These are phyloP conservation scores for Diorhabda elongata DNA, from an alignment of 1,140 invertebrate species.

Conservation along the genomic window DNA sequence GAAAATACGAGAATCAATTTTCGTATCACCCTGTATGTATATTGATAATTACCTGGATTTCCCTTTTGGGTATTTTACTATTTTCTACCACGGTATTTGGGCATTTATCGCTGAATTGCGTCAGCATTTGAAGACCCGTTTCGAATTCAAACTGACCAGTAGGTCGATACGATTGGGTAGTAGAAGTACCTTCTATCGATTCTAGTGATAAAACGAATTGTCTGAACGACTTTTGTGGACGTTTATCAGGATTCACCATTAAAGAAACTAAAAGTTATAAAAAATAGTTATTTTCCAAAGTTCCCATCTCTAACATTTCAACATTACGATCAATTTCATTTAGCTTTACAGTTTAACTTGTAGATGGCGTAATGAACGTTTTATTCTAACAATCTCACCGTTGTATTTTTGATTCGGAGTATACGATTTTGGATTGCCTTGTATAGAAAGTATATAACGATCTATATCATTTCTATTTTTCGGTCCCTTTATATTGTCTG, in stretches of 20 bases:
- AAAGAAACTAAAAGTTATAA: constrained; percentile 16
- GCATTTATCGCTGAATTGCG: constrained; percentile 69
- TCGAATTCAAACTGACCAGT: constrained; percentile 59
- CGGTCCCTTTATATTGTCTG: constrained; percentile 6
- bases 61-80: constrained; percentile 63
- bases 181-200: constrained; percentile 16
- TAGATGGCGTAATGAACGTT: no score
- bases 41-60: constrained; percentile 46
- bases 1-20: neutral
- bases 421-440: constrained; percentile 16
- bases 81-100: constrained; percentile 71
- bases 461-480: constrained; percentile 19
- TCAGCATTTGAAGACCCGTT: constrained; percentile 53
- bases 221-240: constrained; percentile 19
- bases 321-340: no score
- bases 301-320: neutral
- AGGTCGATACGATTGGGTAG: constrained; percentile 13
- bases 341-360: no score
- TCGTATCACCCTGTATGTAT: neutral
- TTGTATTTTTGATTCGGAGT: constrained; percentile 17
- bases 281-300: neutral
- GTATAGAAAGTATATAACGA: constrained; percentile 17
- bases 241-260: constrained; percentile 9
- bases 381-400: constrained; percentile 9
- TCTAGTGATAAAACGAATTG: constrained; percentile 30